These are phyloP conservation scores for Adoxophyes honmai DNA, from an alignment of 1,140 invertebrate species.

Conservation along the genomic window DNA sequence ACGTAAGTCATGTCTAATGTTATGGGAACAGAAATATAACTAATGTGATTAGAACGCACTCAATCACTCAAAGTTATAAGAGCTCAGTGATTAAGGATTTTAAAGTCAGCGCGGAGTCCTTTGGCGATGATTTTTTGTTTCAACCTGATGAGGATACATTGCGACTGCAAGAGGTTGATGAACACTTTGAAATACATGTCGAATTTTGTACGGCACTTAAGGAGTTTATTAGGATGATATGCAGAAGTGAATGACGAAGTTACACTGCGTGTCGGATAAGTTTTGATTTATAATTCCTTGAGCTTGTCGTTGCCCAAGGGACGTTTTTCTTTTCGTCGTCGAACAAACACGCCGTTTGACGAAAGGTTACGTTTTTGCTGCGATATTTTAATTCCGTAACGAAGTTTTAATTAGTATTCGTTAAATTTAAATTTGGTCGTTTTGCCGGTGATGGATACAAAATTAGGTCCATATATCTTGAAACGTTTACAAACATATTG, in stretches of 20 bases:
- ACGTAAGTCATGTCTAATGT: no score
- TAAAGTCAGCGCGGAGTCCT: not conserved
- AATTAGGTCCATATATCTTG: no score
- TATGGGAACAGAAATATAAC: conserved; percentile 19
- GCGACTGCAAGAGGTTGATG: not conserved
- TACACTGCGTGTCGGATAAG: not conserved
- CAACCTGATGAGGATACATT: not conserved
- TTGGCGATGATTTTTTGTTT: conserved; percentile 11
- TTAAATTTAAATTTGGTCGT: conserved; percentile 11
- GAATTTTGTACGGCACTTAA: not conserved
- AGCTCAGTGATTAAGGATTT: not conserved
- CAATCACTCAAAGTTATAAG: conserved; percentile 14
- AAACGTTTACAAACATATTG: no score
- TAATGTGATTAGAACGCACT: conserved; percentile 39
- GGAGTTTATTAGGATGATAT: not conserved
- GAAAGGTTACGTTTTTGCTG: conserved; percentile 7
- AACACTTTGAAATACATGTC: not conserved
- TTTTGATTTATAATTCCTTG: not conserved
- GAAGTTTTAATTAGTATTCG: conserved; percentile 9
- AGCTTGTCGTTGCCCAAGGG: not conserved
- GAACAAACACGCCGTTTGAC: not conserved
- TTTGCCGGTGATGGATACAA: no score
- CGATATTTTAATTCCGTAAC: conserved; percentile 5
- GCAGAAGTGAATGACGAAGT: not conserved
- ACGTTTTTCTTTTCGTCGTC: not conserved